These are phyloP conservation scores for Ormyrus pomaceus DNA, from an alignment of 2,888 invertebrate genomes.

Conservation along the genomic window DNA sequence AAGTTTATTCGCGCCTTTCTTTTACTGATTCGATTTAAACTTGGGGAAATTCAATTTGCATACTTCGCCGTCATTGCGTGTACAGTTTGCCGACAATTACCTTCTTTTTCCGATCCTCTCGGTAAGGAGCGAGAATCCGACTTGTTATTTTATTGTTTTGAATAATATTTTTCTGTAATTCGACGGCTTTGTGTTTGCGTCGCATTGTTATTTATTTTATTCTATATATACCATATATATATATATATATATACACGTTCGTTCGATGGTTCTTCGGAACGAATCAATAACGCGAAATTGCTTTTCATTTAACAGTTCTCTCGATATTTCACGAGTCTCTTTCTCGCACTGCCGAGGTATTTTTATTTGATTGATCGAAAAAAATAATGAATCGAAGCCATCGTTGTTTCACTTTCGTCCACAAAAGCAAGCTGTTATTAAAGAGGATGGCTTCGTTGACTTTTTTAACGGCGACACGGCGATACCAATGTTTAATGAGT, in stretches of 20 bases:
- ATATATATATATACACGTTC: background rate
- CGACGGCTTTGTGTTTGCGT: background rate
- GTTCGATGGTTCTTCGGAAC: background rate
- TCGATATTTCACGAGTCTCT: background rate
- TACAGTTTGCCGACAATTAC: conserved; percentile 18
- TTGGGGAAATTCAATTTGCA: conserved; percentile 47
- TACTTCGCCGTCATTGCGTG: conserved; percentile 25
- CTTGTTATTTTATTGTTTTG: conserved; percentile 8
- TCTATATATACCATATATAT: background rate
- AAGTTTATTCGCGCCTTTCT: conserved; percentile 43
- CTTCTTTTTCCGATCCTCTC: conserved; percentile 8
- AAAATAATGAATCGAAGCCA: conserved; percentile 33
- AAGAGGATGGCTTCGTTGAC: no score
- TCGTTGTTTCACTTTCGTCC: conserved; percentile 20
- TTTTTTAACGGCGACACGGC: no score
- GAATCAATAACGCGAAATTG: conserved; percentile 37
- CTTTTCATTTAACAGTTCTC: conserved; percentile 33
- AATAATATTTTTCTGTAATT: conserved; percentile 2
- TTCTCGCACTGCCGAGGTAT: background rate
- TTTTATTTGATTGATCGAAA: conserved; percentile 37
- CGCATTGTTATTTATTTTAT: no score
- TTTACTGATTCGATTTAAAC: conserved; percentile 41
- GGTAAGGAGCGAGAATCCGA: background rate
- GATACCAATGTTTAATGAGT: no score
- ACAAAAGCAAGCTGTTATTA: background rate